Evolutionary conservation across 2,797 vertebrate genomes (phyloP), one percentile per base, ranked within the genome.

Genomic region (Gymnothorax javanicus): DNA sequence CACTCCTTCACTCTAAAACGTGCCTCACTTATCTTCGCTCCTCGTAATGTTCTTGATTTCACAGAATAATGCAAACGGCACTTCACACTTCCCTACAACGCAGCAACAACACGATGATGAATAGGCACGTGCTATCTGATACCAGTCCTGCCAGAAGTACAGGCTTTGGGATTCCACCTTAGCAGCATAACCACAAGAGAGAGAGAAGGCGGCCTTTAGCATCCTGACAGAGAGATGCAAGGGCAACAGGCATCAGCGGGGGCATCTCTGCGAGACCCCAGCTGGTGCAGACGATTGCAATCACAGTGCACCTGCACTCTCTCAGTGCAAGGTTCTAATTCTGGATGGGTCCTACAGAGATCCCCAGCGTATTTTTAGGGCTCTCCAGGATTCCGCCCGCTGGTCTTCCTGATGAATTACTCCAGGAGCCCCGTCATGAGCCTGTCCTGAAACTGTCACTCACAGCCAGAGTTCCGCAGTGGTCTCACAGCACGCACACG

Each of bases 391-490:
- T 71, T 50, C 79, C 43, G 27, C 85, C 91, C 83, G 91, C 90
- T 92, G 91, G 91, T 89, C 87, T 89, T 90, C 86, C 84, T 60
- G 86, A 85, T 92, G 92, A 91, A 94, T 93, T 90, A 88, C 91
- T 92, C 92, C 93, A 93, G 91, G 91, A 88, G 93, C 85, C 33
- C 89, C 93, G 94, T 94, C 95, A 94, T 89, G 62, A 87, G 91
- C 90, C 90, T 92, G 93, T 92, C 94, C 94, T 91, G 92, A 93
- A 96, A 94, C 94, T 94, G 94, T 93, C 95, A 95, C 91, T 96
- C 94, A 94, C 91, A 83, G 50, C 67, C 50, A 83, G 33, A 59
- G 88, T 92, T 43, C 90, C 93, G 90, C 92, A 93, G 92, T 90
- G 94, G 88, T 92, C 89, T 91, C 90, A 90, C 92, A 86, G 89